Percentiles rank a stretch among this genome's conserved stretches.
phyloP scores from a whole-genome alignment of 2,113 vertebrate species.

The Fregata magnificens region DNA sequence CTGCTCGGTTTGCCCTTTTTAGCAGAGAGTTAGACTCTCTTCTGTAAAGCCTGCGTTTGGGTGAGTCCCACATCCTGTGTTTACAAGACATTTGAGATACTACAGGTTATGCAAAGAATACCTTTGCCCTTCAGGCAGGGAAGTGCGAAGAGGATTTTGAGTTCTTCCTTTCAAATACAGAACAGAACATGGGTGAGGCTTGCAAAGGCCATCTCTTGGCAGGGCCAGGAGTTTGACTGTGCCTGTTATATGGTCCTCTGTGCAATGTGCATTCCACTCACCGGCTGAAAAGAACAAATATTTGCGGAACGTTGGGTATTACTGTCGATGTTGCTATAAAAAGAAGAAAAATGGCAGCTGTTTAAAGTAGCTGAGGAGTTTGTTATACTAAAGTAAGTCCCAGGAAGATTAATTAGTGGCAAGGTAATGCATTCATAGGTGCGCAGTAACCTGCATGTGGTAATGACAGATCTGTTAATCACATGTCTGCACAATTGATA shows the following conservation, averaged over 20 bases:
- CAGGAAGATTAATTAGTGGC: neutral
- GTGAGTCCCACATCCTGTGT: neutral
- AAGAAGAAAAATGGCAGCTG: neutral
- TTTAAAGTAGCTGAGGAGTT: neutral
- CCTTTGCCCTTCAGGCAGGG: neutral
- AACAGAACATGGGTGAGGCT: neutral
- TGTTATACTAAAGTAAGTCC: neutral
- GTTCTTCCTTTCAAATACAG: neutral
- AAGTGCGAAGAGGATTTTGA: neutral
- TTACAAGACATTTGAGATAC: neutral
- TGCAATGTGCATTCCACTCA: neutral
- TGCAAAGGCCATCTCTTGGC: constrained; percentile 13
- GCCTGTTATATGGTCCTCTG: neutral
- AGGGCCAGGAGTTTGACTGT: neutral
- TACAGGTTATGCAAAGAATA: neutral
- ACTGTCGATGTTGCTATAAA: neutral
- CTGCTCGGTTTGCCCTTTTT: neutral
- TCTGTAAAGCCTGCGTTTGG: neutral
- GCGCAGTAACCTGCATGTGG: neutral
- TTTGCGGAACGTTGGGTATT: neutral
- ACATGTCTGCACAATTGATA: neutral
- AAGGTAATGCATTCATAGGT: neutral
- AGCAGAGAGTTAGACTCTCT: neutral
- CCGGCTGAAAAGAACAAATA: neutral
- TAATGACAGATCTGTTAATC: neutral